Percentiles rank a stretch among this genome's conserved stretches.
Evolutionary conservation across 2,797 vertebrate genomes (phyloP).

Genomic region (Harpagifer antarcticus): DNA sequence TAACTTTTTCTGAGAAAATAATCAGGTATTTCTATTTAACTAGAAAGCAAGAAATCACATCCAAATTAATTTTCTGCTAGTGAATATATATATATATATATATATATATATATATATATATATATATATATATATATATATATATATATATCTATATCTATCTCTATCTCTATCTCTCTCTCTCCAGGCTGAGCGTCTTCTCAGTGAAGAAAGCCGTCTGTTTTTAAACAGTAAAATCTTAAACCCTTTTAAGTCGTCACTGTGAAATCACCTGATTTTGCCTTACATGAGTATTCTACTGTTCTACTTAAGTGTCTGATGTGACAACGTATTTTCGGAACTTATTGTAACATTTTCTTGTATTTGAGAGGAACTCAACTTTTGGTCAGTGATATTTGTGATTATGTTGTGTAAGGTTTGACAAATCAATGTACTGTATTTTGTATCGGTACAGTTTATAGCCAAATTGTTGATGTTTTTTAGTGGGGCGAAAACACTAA

Average conservation of each 20-base stretch:
- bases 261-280: slow-evolving; percentile 92
- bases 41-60: slow-evolving; percentile 57
- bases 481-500: slow-evolving; percentile 43
- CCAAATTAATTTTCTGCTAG: slow-evolving; percentile 62
- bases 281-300: slow-evolving; percentile 88
- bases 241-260: slow-evolving; percentile 85
- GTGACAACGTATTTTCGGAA: slow-evolving; percentile 84
- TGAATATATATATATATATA: slow-evolving; percentile 22
- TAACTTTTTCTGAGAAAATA: slow-evolving; percentile 65
- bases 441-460: slow-evolving; percentile 85
- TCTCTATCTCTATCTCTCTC: too few relatives aligned
- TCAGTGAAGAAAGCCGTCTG: slow-evolving; percentile 53
- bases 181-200: slow-evolving; percentile 49
- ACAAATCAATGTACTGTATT: slow-evolving; percentile 86
- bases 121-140: too few relatives aligned
- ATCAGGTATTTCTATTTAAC: slow-evolving; percentile 76
- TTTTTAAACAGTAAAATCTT: slow-evolving; percentile 74
- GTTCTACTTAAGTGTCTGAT: slow-evolving; percentile 84
- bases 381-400: slow-evolving; percentile 80
- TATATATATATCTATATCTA: too few relatives aligned
- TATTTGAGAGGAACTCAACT: slow-evolving; percentile 77
- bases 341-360: slow-evolving; percentile 80
- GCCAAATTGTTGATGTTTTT: slow-evolving; percentile 79
- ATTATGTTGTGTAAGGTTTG: slow-evolving; percentile 80
- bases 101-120: too few relatives aligned